Evolutionary conservation across 2,888 invertebrate genomes (phyloP).

Genomic region (Acanthoscelides obtectus): DNA sequence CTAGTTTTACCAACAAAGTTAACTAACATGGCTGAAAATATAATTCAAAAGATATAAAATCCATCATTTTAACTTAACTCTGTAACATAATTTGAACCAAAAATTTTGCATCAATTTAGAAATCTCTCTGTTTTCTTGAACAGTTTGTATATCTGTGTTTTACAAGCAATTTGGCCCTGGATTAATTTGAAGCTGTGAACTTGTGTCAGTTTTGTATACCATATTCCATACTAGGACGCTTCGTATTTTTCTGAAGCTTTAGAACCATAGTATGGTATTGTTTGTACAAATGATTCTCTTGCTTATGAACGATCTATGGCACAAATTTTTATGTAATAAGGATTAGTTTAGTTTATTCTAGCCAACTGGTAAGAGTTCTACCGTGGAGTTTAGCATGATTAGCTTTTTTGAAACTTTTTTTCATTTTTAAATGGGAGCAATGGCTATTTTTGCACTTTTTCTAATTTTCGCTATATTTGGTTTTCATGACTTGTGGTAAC

Average conservation of each 20-base stretch:
- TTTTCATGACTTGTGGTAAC: too few species aligned
- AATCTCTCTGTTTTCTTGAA: neutral
- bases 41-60: neutral
- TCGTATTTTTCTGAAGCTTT: neutral
- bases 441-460: too few species aligned
- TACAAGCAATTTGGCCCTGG: neutral
- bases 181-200: neutral
- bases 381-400: too few species aligned
- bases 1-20: neutral
- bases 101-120: neutral
- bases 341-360: neutral
- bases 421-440: too few species aligned
- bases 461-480: too few species aligned
- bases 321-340: neutral
- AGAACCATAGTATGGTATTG: neutral
- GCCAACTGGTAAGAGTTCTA: neutral
- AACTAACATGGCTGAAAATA: neutral
- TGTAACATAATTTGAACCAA: neutral
- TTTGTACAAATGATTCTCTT: neutral
- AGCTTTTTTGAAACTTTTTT: too few species aligned
- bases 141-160: neutral
- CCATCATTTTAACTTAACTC: neutral
- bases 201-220: neutral
- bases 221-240: neutral
- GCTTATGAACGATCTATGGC: neutral